Base-by-base conservation (phyloP, 2,888 invertebrate genomes). In the Tupiocoris notatus region DNA sequence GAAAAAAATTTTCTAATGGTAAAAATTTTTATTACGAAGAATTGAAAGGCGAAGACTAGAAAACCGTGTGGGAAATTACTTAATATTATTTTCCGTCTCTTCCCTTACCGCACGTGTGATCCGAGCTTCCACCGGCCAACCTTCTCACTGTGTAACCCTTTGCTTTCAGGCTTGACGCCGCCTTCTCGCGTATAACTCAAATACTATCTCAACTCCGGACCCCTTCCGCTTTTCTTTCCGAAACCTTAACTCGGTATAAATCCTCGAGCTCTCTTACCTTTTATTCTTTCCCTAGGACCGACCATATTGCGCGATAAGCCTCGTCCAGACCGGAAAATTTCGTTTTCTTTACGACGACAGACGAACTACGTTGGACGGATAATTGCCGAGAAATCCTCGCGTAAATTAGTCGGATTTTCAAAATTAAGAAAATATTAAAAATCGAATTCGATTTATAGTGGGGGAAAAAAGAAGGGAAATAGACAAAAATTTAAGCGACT, bases 291-390 rank as follows among this genome's bases (percentile, higher is more conserved):
- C 39, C 76, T 65, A 62, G 78, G 39, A 3, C 39, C 39, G 39
- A 39, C 78, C 78, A 78, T 78, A 78, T 78, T 78, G 77, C 77
- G 73, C 75, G 78, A 77, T 77, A 78, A 77, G 77, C 58, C 76
- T 62, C 68, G 76, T 76, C 77, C 78, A 74, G 62, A 25, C 64
- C 12, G 39, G 71, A 73, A 71, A 71, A 64, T 70, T 64, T 71
- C 65, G 64, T 65, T 77, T 76, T 76, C 76, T 76, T 76, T 76
- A 76, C 68, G 68, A 76, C 62, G 76, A 76, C 76, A 76, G 66
- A 39, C 39, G 12, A 12, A 73, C 73, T 39, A 39, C 39, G 39
- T 39, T 39, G 3, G 6, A 7, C 39, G 39, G 3, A 7, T 39
- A 7, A 3, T 7, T 7, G 39, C 39, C 39, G 12, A n/a, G n/a